These are phyloP conservation scores for Eolophus roseicapilla DNA, from an alignment of 2,113 vertebrate genomes.

Conservation along the genomic window DNA sequence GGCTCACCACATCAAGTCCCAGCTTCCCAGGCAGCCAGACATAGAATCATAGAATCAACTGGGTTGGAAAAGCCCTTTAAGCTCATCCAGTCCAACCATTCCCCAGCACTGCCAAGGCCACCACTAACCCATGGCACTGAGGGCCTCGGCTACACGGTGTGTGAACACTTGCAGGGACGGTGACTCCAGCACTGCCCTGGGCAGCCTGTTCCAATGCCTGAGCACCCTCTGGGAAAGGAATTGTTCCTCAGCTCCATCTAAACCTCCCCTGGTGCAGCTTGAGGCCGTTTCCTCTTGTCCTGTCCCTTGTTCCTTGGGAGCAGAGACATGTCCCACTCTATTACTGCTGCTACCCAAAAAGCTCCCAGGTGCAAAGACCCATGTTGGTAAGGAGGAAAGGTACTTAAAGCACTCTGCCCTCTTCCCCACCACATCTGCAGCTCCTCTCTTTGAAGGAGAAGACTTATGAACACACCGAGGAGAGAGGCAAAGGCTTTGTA, in stretches of 20 bases:
- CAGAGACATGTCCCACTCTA: background rate
- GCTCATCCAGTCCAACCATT: no score
- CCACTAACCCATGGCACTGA: no score
- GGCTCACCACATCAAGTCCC: background rate
- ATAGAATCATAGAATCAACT: background rate
- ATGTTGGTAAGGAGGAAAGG: background rate
- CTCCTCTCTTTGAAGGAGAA: background rate
- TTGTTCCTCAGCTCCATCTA: background rate
- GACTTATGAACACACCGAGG: background rate
- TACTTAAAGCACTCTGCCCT: background rate
- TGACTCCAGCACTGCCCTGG: no score
- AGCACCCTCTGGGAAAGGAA: no score
- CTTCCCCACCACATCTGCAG: background rate
- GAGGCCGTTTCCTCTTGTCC: background rate
- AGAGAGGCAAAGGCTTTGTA: background rate
- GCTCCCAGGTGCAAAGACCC: background rate
- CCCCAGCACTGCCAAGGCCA: no score
- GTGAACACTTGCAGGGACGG: no score
- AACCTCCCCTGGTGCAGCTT: background rate
- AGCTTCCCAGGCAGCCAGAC: background rate
- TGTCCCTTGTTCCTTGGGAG: background rate
- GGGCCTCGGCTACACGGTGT: no score
- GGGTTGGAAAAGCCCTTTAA: background rate
- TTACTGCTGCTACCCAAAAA: background rate
- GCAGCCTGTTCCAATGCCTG: no score